These are phyloP conservation scores for Chrysomela aeneicollis DNA, from an alignment of 2,888 invertebrate species.

Conservation along the genomic window DNA sequence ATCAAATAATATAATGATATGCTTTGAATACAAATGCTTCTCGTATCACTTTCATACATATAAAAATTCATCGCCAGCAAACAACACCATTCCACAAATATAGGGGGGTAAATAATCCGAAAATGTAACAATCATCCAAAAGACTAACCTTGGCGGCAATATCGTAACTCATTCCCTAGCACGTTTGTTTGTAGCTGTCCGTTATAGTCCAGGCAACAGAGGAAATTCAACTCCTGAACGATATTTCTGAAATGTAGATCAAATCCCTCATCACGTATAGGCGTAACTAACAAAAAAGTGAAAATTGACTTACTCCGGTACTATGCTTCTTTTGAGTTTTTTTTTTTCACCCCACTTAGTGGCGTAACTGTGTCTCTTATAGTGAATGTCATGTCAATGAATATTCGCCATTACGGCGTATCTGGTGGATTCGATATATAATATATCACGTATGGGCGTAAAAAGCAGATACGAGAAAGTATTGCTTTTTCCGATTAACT, in stretches of 20 bases:
- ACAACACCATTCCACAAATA: constrained; percentile 38
- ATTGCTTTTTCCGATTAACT: too few species aligned
- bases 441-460: too few species aligned
- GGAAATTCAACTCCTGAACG: not conserved
- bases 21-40: not conserved
- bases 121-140: constrained; percentile 55
- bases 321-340: too few species aligned
- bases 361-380: too few species aligned
- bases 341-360: too few species aligned
- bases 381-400: too few species aligned
- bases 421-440: too few species aligned
- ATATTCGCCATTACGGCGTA: too few species aligned
- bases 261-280: too few species aligned
- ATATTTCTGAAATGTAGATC: not conserved
- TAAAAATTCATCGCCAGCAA: constrained; percentile 28
- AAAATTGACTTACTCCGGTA: too few species aligned
- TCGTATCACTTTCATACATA: constrained; percentile 15
- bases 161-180: constrained; percentile 52
- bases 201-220: constrained; percentile 11
- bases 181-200: constrained; percentile 22
- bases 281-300: too few species aligned
- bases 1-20: not conserved
- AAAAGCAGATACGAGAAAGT: too few species aligned
- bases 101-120: constrained; percentile 44
- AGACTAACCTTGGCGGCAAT: constrained; percentile 53